A percentile compares a stretch with the other conserved stretches of the same genome.
phyloP scores from a whole-genome alignment of 2,113 vertebrate genomes.

The Mungos mungo region DNA sequence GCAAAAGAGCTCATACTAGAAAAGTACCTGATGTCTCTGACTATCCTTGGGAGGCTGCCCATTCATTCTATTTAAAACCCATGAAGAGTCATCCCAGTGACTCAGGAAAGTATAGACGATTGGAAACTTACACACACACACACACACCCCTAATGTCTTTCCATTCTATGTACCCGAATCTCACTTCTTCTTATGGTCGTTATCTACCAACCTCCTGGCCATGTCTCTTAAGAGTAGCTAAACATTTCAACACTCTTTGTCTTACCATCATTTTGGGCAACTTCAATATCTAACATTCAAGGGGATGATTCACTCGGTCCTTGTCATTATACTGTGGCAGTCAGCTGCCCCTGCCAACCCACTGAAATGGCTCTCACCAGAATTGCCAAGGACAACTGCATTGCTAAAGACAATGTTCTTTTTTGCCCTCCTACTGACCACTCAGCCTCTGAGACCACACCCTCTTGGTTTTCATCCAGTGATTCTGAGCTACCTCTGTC shows the following conservation, averaged over 20 bases:
- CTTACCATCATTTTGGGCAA: background rate
- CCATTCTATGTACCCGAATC: background rate
- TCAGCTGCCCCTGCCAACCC: background rate
- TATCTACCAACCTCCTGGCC: background rate
- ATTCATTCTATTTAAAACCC: constrained; percentile 53
- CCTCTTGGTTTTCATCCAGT: background rate
- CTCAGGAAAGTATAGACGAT: background rate
- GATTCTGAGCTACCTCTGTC: background rate
- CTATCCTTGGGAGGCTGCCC: background rate
- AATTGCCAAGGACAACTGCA: background rate
- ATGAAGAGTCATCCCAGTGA: constrained; percentile 43
- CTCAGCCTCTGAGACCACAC: background rate
- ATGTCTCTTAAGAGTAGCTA: background rate
- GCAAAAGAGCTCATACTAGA: background rate
- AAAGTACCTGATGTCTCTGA: background rate
- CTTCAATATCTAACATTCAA: background rate
- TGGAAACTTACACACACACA: background rate
- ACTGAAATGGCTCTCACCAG: background rate
- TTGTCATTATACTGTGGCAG: background rate
- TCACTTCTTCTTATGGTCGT: background rate
- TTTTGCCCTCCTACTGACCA: background rate
- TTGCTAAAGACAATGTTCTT: background rate
- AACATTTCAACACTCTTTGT: background rate
- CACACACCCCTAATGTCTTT: background rate
- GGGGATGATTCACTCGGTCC: background rate